Conservation (phyloP, 2,113 vertebrate species). For the Axis porcinus region DNA sequence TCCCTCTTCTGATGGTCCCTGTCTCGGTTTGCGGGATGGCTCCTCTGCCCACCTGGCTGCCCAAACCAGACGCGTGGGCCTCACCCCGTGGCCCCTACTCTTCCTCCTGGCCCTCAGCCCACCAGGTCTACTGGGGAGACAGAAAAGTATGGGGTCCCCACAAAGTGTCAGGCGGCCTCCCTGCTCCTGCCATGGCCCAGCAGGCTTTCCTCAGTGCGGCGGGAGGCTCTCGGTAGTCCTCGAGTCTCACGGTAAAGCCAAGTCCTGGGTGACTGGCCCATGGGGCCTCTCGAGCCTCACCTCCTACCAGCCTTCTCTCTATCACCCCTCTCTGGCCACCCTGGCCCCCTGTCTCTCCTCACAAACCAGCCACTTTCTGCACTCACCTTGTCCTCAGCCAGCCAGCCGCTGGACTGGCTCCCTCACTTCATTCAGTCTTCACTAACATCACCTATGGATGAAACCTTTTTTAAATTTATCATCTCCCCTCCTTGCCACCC, state of each 20-base stretch:
- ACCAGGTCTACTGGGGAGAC: not conserved
- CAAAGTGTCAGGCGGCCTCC: not conserved
- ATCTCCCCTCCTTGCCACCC: not conserved
- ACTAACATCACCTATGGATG: not conserved
- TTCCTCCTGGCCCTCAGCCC: not conserved
- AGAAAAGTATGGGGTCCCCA: not conserved
- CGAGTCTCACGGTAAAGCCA: not conserved
- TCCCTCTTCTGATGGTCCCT: not conserved
- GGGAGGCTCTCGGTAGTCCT: not conserved
- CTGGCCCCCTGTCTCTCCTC: not conserved
- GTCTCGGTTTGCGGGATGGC: not conserved
- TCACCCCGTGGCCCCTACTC: no score
- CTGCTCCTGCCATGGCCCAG: not conserved
- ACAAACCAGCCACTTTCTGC: not conserved
- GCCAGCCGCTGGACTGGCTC: not conserved
- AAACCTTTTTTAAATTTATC: not conserved
- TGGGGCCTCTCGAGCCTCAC: not conserved
- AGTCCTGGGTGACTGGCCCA: not conserved
- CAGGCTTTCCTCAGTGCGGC: accelerated
- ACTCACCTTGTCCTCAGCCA: not conserved
- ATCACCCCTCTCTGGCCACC: not conserved
- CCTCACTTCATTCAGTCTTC: not conserved
- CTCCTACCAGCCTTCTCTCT: not conserved
- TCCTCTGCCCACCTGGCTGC: not conserved
- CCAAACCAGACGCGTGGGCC: not conserved